Evolutionary conservation across 2,888 invertebrate genomes (phyloP).

Genomic region (Drosophila helvetica): DNA sequence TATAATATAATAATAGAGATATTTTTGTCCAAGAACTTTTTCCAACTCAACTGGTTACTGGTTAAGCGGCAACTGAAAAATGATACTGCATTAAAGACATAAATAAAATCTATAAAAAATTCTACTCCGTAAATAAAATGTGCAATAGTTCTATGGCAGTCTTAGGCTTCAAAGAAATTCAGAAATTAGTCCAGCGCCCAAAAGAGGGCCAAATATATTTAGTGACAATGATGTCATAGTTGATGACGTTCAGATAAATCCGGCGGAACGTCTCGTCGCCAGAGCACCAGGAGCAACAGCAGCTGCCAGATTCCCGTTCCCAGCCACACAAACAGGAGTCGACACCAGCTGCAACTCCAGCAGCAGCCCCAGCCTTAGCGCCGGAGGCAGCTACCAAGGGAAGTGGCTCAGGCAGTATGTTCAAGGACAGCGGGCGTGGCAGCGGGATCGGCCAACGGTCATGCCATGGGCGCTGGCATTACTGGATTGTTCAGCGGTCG

Average conservation of each 20-base stretch:
- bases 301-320: constrained; percentile 19
- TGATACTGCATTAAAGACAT: no score
- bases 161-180: no score
- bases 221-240: no score
- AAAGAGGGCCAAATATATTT: no score
- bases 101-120: no score
- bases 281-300: constrained; percentile 20
- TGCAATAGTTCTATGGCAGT: no score
- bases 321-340: constrained; percentile 43
- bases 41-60: no score
- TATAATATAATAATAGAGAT: no score
- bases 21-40: no score
- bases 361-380: constrained; percentile 1
- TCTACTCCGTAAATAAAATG: no score
- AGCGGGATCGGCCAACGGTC: constrained; percentile 69
- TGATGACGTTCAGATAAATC: constrained; percentile 52
- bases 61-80: no score
- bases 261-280: constrained; percentile 11
- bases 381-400: constrained; percentile 44
- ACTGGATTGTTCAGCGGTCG: constrained; percentile 61
- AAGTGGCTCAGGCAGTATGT: constrained; percentile 49
- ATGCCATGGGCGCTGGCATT: constrained; percentile 68
- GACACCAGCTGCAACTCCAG: neutral
- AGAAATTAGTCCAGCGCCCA: no score
- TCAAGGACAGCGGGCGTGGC: constrained; percentile 70